Percentiles rank a stretch among this genome's conserved stretches.
Evolutionary conservation across 2,888 invertebrate genomes (phyloP).

Genomic region (Athalia cordata): DNA sequence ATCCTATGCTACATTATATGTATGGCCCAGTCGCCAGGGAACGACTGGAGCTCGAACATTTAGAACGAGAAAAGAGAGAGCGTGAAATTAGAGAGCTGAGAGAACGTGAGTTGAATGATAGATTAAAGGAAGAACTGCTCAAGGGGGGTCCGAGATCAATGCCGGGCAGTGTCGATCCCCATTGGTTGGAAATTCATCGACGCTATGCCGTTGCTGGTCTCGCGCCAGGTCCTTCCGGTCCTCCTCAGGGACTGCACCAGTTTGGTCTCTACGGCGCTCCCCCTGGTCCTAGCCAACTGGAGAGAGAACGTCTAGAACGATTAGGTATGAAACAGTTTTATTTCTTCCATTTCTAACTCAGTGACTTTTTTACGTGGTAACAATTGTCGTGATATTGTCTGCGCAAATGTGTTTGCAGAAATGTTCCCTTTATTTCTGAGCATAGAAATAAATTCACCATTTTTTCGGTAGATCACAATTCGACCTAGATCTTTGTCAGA

Average conservation of each 20-base stretch:
- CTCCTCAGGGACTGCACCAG: constrained; percentile 78
- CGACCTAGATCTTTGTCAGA: no score
- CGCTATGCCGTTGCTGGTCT: constrained; percentile 76
- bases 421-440: background rate
- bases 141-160: constrained; percentile 78
- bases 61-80: constrained; percentile 70
- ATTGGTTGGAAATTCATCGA: constrained; percentile 93
- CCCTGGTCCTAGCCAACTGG: constrained; percentile 89
- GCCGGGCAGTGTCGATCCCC: constrained; percentile 81
- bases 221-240: constrained; percentile 73
- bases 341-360: constrained; percentile 26
- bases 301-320: constrained; percentile 90
- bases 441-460: background rate
- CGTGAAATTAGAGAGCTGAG: constrained; percentile 81
- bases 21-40: constrained; percentile 86
- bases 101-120: constrained; percentile 87
- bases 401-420: background rate
- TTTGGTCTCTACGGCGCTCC: constrained; percentile 82
- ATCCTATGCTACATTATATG: constrained; percentile 91
- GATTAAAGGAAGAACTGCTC: constrained; percentile 91
- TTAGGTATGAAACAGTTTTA: constrained; percentile 78
- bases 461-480: background rate
- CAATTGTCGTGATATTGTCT: background rate
- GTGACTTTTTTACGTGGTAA: constrained; percentile 17
- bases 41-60: constrained; percentile 79